Base-by-base conservation (phyloP, 1,140 invertebrate species). In the Chironomus tepperi region DNA sequence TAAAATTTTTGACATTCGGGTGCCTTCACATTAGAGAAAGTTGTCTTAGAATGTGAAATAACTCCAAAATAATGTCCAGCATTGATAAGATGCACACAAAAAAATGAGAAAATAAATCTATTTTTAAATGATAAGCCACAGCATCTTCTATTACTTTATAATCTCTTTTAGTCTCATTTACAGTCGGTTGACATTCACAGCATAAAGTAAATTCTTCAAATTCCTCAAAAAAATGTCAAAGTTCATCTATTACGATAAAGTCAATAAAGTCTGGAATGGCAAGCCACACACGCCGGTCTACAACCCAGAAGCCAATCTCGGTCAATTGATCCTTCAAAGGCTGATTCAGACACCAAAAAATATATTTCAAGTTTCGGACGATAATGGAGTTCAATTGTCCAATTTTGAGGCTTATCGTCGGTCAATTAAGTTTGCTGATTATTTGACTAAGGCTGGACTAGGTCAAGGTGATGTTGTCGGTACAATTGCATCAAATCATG, bases 351-450 rank as follows among this genome's bases (percentile, higher is more conserved):
- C 47, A 57, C 47, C 47, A 12, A n/a, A 57, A 57, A 57, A 12
- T 10, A 57, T 57, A 3, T 12, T n/a, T 57, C 47, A 57, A 57
- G 8, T 57, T 7, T 57, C 19, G 10, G 64, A 67, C 7, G 21
- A 74, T 10, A 67, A 42, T 42, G 65, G 65, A 8, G 34, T 42
- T 42, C 3, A 42, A 43, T 8, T 74, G 57, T 67, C 74, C 15
- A n/a, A 16, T 43, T n/a, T 67, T 6, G 64, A 74, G 42, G 70
- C 67, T 3, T n/a, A 64, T 9, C 7, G 65, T 3, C 65, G 34
- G 18, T 34, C 74, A 42, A 42, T 74, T 42, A 15, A 21, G n/a
- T 34, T 15, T 42, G 57, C 74, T 10, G 24, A 74, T 42, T 42
- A 74, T 70, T n/a, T 74, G 1, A 10, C n/a, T 9, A 42, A 70